These are phyloP conservation scores for Omphaloscelis lunosa DNA, from an alignment of 2,888 invertebrate genomes.

Conservation along the genomic window DNA sequence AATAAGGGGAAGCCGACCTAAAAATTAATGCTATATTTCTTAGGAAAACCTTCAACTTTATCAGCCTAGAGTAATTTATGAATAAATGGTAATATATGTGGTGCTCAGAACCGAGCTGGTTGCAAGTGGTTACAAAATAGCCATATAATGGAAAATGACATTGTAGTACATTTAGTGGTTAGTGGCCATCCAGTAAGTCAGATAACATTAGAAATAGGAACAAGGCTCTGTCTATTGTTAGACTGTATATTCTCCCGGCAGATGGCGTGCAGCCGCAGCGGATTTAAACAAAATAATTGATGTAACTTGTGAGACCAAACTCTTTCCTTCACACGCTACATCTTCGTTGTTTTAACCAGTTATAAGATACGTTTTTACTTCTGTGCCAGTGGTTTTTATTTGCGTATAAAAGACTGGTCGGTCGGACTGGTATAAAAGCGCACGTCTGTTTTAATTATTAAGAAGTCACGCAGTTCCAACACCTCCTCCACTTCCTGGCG, in stretches of 20 bases:
- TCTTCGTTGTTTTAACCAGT: not conserved
- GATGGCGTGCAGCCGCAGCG: not conserved
- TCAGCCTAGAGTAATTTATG: too few species aligned
- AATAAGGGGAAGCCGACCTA: too few species aligned
- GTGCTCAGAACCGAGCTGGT: too few species aligned
- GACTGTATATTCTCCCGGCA: not conserved
- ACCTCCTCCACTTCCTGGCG: not conserved
- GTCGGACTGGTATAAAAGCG: too few species aligned
- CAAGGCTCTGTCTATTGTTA: not conserved
- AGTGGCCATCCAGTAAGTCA: too few species aligned
- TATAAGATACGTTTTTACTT: not conserved
- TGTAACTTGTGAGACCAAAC: not conserved
- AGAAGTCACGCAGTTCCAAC: not conserved
- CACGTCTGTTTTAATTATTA: not conserved
- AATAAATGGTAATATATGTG: too few species aligned
- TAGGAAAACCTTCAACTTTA: too few species aligned
- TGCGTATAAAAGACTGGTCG: not conserved
- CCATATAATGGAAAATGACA: not conserved
- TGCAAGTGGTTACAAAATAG: too few species aligned
- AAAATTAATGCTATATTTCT: too few species aligned
- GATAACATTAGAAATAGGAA: slow-evolving; percentile 1
- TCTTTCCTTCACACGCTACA: not conserved
- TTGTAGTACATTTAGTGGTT: too few species aligned
- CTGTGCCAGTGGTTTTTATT: too few species aligned
- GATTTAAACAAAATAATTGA: not conserved